These are phyloP conservation scores for Luperina testacea DNA, from an alignment of 2,888 invertebrate genomes.

Conservation along the genomic window DNA sequence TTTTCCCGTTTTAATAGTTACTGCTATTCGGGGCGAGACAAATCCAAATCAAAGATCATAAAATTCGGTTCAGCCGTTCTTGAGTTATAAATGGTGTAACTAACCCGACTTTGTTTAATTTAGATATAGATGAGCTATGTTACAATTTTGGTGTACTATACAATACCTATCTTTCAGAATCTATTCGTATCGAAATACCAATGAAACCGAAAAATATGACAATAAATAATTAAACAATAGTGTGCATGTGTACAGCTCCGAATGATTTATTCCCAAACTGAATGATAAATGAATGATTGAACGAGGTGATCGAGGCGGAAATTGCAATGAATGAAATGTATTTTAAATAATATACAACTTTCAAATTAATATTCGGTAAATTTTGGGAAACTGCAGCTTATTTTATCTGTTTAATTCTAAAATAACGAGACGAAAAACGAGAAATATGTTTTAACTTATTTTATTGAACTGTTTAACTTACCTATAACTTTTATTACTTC, in stretches of 20 bases:
- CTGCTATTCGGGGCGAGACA: no score
- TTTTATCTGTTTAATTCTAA: not conserved
- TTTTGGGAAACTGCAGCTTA: not conserved
- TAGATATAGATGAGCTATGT: not conserved
- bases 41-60: no score
- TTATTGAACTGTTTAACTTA: no score
- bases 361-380: not conserved
- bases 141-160: not conserved
- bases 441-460: not conserved
- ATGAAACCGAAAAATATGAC: not conserved
- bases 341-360: constrained; percentile 19
- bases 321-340: constrained; percentile 44
- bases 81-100: no score
- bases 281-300: constrained; percentile 64
- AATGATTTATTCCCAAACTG: constrained; percentile 43
- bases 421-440: not conserved
- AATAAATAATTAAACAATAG: constrained; percentile 4
- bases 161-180: not conserved
- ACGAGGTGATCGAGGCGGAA: constrained; percentile 55
- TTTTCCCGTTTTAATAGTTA: no score
- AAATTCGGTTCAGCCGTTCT: no score
- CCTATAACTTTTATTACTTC: no score
- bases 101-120: no score
- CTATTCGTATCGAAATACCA: not conserved
- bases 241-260: constrained; percentile 3